A percentile compares a stretch with the other conserved stretches of the same genome.
phyloP scores from a whole-genome alignment of 2,113 vertebrate genomes.

The Corapipo altera region DNA sequence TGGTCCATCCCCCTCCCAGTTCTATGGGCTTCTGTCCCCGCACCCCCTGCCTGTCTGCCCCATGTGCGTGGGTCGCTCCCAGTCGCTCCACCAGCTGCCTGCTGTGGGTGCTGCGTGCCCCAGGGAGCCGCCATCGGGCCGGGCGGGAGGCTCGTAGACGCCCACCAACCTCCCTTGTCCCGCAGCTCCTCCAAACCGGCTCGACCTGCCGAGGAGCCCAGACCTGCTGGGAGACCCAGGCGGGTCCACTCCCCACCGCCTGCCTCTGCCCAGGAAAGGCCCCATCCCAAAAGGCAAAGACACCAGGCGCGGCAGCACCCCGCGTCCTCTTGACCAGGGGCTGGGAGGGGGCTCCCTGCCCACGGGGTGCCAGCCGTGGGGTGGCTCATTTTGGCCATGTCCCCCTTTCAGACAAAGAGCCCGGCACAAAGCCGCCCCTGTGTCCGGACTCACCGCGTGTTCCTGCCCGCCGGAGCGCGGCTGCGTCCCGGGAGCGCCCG shows the following conservation, averaged over 20 bases:
- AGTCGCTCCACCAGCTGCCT: neutral
- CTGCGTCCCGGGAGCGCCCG: neutral
- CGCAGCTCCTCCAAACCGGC: neutral
- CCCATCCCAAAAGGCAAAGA: neutral
- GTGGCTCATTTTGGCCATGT: neutral
- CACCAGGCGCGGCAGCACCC: neutral
- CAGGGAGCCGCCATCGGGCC: accelerated
- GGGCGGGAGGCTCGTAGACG: accelerated
- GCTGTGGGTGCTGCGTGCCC: neutral
- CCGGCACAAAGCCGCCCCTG: neutral
- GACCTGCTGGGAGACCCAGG: neutral
- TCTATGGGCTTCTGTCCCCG: neutral
- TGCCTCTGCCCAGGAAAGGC: neutral
- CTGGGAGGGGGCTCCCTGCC: neutral
- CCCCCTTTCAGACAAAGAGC: neutral
- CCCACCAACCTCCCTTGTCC: neutral
- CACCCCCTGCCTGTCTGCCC: neutral
- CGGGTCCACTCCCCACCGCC: neutral
- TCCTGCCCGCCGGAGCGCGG: neutral
- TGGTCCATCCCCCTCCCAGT: neutral
- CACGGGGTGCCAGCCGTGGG: neutral
- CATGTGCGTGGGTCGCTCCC: neutral
- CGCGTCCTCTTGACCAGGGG: neutral
- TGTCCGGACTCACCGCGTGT: neutral
- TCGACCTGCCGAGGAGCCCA: neutral